Evolutionary conservation across 2,888 invertebrate species (phyloP).

Genomic region (Clepsis dumicolana): DNA sequence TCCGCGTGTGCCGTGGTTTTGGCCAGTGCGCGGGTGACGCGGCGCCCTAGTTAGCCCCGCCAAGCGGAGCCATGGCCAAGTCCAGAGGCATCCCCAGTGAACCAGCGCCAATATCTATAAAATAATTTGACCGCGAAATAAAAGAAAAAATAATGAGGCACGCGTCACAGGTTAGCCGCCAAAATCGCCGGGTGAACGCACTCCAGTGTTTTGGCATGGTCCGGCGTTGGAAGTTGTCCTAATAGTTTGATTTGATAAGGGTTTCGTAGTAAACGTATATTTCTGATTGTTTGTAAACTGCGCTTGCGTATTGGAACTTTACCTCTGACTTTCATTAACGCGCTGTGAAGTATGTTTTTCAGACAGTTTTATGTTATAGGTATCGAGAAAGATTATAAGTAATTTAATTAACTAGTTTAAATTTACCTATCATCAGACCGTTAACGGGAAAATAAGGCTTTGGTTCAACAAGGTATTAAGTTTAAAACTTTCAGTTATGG

Average conservation of each 20-base stretch:
- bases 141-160: slow-evolving; percentile 81
- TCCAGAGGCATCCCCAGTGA: slow-evolving; percentile 84
- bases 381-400: no score
- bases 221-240: slow-evolving; percentile 77
- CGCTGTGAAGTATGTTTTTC: slow-evolving; percentile 6
- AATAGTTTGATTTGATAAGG: slow-evolving; percentile 80
- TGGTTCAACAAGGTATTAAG: neutral
- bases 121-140: slow-evolving; percentile 81
- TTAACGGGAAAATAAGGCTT: neutral
- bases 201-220: slow-evolving; percentile 83
- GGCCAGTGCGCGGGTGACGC: slow-evolving; percentile 83
- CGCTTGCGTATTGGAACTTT: slow-evolving; percentile 24
- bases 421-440: neutral
- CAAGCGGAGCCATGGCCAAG: slow-evolving; percentile 85
- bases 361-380: neutral
- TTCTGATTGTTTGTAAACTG: slow-evolving; percentile 54
- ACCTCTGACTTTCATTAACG: slow-evolving; percentile 26
- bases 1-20: slow-evolving; percentile 82
- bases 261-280: slow-evolving; percentile 43
- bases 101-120: slow-evolving; percentile 86
- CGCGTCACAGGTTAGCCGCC: slow-evolving; percentile 81
- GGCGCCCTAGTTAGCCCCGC: slow-evolving; percentile 83
- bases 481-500: neutral
- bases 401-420: no score
- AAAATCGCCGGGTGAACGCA: slow-evolving; percentile 82